Base-by-base conservation (phyloP, 2,888 invertebrate genomes). In the Horisme vitalbata region DNA sequence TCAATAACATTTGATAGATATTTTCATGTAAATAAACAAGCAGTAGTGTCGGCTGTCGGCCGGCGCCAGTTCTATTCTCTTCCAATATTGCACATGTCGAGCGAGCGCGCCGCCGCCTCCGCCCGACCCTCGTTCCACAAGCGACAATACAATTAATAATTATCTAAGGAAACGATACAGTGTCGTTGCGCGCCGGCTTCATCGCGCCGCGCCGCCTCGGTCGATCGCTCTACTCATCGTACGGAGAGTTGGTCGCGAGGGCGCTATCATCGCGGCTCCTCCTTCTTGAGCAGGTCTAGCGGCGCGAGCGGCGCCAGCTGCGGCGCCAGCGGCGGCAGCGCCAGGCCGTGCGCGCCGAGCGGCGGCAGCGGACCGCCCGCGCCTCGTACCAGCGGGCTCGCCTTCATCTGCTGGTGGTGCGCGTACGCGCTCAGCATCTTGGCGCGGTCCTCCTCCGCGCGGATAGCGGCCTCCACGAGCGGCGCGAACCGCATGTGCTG, bases 391-490 rank as follows among this genome's bases (percentile, higher is more conserved):
- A 86, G 71, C 65, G 82, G 78, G 55, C 74, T 79, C 56, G 92
- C 83, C 81, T 76, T 91, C 71, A 86, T 65, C 68, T 88, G 88
- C 65, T 93, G 93, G 59, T 91, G 79, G 65, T 91, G 92, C 45
- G 93, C 92, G 81, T 95, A 95, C 54, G 94, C 93, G 59, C 91
- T 93, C 70, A 94, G 92, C 69, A 95, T 92, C 80, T 95, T 95
- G 27, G 93, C 94, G 49, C 95, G 92, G 75, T 95, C 94, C 65
- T 95, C 95, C 71, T 95, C 95, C 31, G 93, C 94, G 41, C 95
- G 91, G 71, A 94, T 92, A 11, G 94, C 94, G 8, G 94, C 95
- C 63, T 95, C 95, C 87, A 96, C 93, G 20, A 96, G 85, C 11
- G 95, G 95, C 74, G 95, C 95, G 76, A 95, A 95, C 41, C 95